A percentile compares a stretch with the other conserved stretches of the same genome.
phyloP scores from a whole-genome alignment of 2,113 vertebrate species.

The Fulica atra region DNA sequence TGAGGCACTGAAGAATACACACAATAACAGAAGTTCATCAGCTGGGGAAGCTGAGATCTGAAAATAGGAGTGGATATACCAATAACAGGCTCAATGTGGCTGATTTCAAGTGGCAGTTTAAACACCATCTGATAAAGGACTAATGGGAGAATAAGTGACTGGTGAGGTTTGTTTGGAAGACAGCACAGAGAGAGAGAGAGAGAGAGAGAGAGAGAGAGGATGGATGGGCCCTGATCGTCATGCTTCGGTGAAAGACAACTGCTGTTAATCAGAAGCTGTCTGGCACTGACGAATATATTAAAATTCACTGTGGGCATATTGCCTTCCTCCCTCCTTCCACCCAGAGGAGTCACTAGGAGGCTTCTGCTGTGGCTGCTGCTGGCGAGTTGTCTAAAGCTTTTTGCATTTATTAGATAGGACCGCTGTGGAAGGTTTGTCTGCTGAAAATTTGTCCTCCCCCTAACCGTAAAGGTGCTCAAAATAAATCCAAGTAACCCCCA shows the following conservation, averaged over 20 bases:
- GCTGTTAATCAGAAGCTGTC: conserved; percentile 30
- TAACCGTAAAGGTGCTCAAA: not conserved
- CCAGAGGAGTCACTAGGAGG: not conserved
- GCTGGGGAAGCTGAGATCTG: not conserved
- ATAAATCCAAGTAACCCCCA: not conserved
- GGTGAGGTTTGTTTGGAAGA: not conserved
- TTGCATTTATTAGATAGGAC: not conserved
- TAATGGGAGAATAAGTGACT: not conserved
- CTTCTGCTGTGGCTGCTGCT: not conserved
- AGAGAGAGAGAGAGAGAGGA: not conserved
- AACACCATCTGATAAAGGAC: not conserved
- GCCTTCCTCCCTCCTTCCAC: not conserved
- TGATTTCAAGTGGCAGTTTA: not conserved
- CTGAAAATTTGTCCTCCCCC: not conserved
- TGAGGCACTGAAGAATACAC: not conserved
- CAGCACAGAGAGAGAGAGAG: not conserved
- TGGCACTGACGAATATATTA: conserved; percentile 13
- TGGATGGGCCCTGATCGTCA: not conserved
- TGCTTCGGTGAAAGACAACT: not conserved
- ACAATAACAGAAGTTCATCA: not conserved
- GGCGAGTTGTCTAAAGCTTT: not conserved
- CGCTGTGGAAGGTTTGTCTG: not conserved
- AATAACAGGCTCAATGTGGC: not conserved
- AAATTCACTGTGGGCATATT: not conserved
- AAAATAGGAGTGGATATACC: not conserved